Base-by-base conservation (phyloP, 1,140 invertebrate species). In the Phymorhynchus buccinoides region DNA sequence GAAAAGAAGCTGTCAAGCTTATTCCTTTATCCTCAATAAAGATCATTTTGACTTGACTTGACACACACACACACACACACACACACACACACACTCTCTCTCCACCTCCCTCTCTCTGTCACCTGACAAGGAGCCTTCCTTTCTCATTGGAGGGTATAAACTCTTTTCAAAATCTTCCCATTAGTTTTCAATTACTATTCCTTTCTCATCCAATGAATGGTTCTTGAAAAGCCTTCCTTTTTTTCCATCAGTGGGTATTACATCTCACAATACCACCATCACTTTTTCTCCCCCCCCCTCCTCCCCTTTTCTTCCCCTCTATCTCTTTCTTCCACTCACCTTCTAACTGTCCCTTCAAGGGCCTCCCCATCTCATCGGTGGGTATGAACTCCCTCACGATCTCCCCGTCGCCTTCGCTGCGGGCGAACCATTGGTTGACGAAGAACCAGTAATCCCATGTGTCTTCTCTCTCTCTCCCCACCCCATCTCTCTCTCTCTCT, bases 371-470 rank as follows among this genome's bases (percentile, higher is more conserved):
- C 73, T 92, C 89, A 86, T 92, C 91, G 14, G 93, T 93, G 12
- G 93, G 92, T 12, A 92, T 83, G 3, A 93, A 86, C 87, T 93
- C 93, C 84, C 93, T 85, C 12, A 93, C 89, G 62, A 93, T 93
- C 73, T 88, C 86, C 77, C 89, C 89, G 86, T 93, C 93, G 77
- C 89, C 93, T 87, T 93, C 92, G 77, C 87, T 85, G 52, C 86
- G 87, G 30, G 92, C 91, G 84, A 93, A 92, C 93, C 93, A 93
- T 41, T 89, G 87, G 48, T 92, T 88, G 16, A 92, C 91, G 81
- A 91, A 90, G 88, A 93, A 94, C 90, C 92, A 93, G 84, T 93
- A 93, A 71, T 93, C 91, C 83, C 93, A 91, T 3, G 90, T 91
- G 41, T 90, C 90, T 0, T 86, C 84, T 52, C 86, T 88, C 56